These are phyloP conservation scores for Caloenas nicobarica DNA, from an alignment of 2,113 vertebrate genomes.

Conservation along the genomic window DNA sequence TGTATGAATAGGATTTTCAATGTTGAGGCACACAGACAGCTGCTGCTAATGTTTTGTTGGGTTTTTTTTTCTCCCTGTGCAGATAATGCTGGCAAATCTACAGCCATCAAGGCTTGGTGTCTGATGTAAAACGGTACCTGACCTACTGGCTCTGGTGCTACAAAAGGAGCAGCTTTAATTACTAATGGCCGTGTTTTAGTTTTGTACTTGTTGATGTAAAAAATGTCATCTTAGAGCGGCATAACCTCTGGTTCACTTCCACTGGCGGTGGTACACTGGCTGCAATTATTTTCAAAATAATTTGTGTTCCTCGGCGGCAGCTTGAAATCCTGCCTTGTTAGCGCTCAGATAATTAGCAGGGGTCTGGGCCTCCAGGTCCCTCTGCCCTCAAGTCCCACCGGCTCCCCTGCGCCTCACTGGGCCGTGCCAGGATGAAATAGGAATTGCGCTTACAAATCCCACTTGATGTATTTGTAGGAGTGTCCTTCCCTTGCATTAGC, in stretches of 20 bases:
- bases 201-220: conserved; percentile 71
- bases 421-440: accelerated
- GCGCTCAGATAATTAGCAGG: conserved; percentile 7
- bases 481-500: background rate
- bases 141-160: conserved; percentile 55
- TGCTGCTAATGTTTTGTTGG: conserved; percentile 66
- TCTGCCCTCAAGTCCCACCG: background rate
- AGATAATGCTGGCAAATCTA: conserved; percentile 72
- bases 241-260: conserved; percentile 66
- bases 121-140: conserved; percentile 75
- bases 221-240: conserved; percentile 59
- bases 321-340: conserved; percentile 17
- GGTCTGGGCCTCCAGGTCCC: background rate
- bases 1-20: conserved; percentile 75
- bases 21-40: conserved; percentile 75
- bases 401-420: background rate
- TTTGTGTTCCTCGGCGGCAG: conserved; percentile 9
- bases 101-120: conserved; percentile 70
- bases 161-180: conserved; percentile 75
- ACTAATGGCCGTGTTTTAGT: conserved; percentile 69
- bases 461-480: background rate
- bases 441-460: background rate
- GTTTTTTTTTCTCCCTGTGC: conserved; percentile 60
- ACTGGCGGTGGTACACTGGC: background rate
- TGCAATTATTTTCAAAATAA: conserved; percentile 54